Evolutionary conservation across 2,888 invertebrate species (phyloP).

Genomic region (Tiphia femorata): DNA sequence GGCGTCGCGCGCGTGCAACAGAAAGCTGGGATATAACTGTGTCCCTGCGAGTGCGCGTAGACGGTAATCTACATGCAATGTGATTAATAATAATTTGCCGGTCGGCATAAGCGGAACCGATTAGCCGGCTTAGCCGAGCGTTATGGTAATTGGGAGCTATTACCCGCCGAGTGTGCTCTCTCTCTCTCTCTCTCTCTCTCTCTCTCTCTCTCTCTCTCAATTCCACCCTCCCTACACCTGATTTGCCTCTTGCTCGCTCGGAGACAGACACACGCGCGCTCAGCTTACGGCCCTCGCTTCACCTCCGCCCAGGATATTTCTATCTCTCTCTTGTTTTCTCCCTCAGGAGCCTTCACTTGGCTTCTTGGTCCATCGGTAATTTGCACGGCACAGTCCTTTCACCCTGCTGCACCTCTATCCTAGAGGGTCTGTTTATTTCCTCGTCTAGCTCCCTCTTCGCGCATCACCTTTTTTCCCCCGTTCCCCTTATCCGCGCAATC

Average conservation of each 20-base stretch:
- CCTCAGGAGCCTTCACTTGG: too few species aligned
- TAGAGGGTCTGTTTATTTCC: too few species aligned
- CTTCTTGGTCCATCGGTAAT: too few species aligned
- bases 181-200: conserved; percentile 7
- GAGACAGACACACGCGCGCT: too few species aligned
- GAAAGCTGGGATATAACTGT: background rate
- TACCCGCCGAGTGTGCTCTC: conserved; percentile 36
- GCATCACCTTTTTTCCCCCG: conserved; percentile 10
- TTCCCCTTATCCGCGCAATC: background rate
- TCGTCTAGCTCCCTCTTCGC: background rate
- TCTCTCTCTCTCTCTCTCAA: background rate
- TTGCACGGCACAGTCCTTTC: too few species aligned
- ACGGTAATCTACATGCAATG: conserved; percentile 54
- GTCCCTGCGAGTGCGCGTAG: conserved; percentile 40
- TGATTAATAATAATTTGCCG: conserved; percentile 65
- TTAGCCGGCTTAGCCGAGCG: conserved; percentile 60
- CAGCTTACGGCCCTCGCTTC: too few species aligned
- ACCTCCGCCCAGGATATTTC: too few species aligned
- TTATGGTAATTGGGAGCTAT: conserved; percentile 61
- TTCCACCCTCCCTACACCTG: background rate
- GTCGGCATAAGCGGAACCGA: conserved; percentile 62
- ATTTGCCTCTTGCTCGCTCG: conserved; percentile 1
- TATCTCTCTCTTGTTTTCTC: too few species aligned
- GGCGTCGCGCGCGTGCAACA: background rate
- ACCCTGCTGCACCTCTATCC: too few species aligned